Base-by-base conservation (phyloP, 2,113 vertebrate genomes). In the Albula glossodonta region DNA sequence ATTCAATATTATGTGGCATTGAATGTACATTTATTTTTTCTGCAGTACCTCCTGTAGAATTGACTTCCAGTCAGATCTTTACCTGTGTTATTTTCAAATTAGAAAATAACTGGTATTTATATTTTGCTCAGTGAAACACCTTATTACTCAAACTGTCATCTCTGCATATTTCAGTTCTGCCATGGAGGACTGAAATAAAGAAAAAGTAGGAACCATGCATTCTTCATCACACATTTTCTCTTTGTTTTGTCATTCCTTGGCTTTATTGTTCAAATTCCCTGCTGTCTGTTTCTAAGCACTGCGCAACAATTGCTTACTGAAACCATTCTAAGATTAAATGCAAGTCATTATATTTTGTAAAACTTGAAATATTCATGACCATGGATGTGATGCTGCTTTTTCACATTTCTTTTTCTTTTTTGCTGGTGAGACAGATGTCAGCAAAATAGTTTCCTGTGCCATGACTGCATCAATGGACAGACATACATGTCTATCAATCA, bases 221-320 rank as follows among this genome's bases (percentile, higher is more conserved):
- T 74, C 70, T 9, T 74, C 70, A 74, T 17, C 78, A 80, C 48
- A 50, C 78, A 50, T 80, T 80, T 80, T 74, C 31, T 31, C n/a
- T 25, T 74, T 74, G 70, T 74, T 74, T 74, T 74, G 70, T 74
- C 70, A 74, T 74, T 31, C 70, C 70, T 25, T 31, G n/a, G 70
- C 70, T 74, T 74, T 74, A 9, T 74, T 74, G n/a, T 74, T 74
- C 70, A 74, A 74, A 74, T n/a, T n/a, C 10, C 70, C 70, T 74
- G 70, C 70, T n/a, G 31, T 74, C n/a, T 74, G 60, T 74, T 74
- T 74, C 70, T 22, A 25, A 74, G 70, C 25, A 74, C n/a, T 25
- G 70, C 31, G 70, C n/a, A n/a, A 22, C 70, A 31, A n/a, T n/a
- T 25, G 70, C 70, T 74, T 74, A 19, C 70, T 25, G 70, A 74